Percentiles rank a stretch among this genome's conserved stretches.
phyloP scores from a whole-genome alignment of 2,797 vertebrate species.

The Gymnocypris eckloni region DNA sequence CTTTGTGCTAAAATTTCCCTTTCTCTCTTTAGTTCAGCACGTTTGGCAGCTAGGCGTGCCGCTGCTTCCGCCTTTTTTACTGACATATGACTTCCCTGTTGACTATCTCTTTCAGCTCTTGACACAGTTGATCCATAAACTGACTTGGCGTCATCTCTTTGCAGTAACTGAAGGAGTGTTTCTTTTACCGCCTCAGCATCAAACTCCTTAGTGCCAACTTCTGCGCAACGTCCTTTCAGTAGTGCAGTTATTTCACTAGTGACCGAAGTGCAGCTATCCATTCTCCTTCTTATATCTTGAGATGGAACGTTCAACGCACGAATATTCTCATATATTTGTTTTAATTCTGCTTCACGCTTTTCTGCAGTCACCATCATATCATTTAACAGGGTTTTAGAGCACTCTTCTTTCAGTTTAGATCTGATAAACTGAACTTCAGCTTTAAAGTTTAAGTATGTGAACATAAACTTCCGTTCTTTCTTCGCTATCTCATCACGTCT shows the following conservation, averaged over 20 bases:
- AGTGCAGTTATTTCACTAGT: slow-evolving; percentile 20
- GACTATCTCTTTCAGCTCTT: slow-evolving; percentile 25
- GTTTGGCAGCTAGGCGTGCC: slow-evolving; percentile 41
- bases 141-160: slow-evolving; percentile 48
- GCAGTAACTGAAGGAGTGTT: slow-evolving; percentile 28
- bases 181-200: slow-evolving; percentile 20
- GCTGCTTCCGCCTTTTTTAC: slow-evolving; percentile 29
- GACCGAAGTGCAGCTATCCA: too few species aligned
- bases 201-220: slow-evolving; percentile 41
- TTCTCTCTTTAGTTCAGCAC: slow-evolving; percentile 51
- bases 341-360: too few species aligned
- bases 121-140: slow-evolving; percentile 48
- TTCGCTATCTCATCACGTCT: too few species aligned
- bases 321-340: too few species aligned
- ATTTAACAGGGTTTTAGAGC: too few species aligned
- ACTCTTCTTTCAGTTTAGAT: too few species aligned
- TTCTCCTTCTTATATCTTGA: too few species aligned
- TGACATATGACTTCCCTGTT: slow-evolving; percentile 33
- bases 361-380: too few species aligned
- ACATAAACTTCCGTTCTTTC: too few species aligned
- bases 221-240: not conserved
- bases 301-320: too few species aligned
- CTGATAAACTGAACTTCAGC: too few species aligned
- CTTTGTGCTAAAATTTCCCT: slow-evolving; percentile 42
- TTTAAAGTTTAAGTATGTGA: too few species aligned